Conservation (phyloP, 2,113 vertebrate genomes). For the Chloroceryle aenea region DNA sequence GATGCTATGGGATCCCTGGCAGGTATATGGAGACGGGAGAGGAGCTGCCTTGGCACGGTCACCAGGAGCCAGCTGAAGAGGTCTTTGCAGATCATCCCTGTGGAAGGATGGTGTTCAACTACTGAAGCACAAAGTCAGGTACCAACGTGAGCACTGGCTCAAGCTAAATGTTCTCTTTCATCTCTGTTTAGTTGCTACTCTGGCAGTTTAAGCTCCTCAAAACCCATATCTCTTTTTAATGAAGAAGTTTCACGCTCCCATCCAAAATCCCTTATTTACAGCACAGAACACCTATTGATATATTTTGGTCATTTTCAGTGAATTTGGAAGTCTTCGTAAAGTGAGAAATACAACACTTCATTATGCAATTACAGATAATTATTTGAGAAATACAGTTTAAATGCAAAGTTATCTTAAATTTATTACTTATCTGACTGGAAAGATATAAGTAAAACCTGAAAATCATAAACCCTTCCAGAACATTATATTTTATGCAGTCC, state of each 20-base stretch:
- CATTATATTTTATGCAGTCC: constrained; percentile 88
- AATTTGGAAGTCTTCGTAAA: constrained; percentile 33
- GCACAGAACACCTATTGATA: constrained; percentile 16
- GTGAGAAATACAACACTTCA: constrained; percentile 49
- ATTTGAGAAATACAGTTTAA: constrained; percentile 78
- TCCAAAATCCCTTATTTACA: background rate
- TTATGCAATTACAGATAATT: constrained; percentile 72
- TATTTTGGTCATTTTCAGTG: constrained; percentile 2
- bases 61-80: background rate
- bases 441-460: constrained; percentile 81
- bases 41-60: background rate
- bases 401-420: constrained; percentile 76
- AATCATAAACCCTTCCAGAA: constrained; percentile 81
- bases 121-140: constrained; percentile 36
- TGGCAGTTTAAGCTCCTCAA: constrained; percentile 33
- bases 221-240: constrained; percentile 26
- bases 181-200: background rate
- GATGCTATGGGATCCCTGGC: background rate
- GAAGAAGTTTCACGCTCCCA: background rate
- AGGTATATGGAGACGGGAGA: background rate
- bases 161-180: background rate
- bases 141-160: background rate
- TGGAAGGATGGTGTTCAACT: constrained; percentile 40
- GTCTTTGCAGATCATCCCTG: background rate
- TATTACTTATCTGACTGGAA: constrained; percentile 72